These are phyloP conservation scores for Griposia aprilina DNA, from an alignment of 2,888 invertebrate species.

Conservation along the genomic window DNA sequence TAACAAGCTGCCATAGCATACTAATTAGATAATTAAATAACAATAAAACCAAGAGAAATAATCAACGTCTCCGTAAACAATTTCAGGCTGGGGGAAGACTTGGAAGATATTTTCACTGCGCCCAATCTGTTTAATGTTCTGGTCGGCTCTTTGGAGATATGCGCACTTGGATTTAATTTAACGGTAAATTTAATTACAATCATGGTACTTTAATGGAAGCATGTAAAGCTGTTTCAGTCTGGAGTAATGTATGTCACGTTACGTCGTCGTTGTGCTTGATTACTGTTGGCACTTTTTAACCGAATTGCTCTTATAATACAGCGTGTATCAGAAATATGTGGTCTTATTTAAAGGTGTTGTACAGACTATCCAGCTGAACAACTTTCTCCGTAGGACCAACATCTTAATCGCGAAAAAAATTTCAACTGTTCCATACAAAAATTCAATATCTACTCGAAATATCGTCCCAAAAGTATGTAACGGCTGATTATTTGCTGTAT, in stretches of 20 bases:
- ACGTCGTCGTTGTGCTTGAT: not conserved
- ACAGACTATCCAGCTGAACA: not conserved
- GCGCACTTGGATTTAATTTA: constrained; percentile 85
- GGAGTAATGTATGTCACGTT: constrained; percentile 13
- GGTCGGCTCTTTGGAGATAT: constrained; percentile 84
- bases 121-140: constrained; percentile 84
- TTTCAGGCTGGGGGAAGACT: constrained; percentile 82
- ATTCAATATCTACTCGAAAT: not conserved
- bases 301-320: not conserved
- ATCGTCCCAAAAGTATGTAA: not conserved
- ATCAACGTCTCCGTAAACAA: constrained; percentile 24
- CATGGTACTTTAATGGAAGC: constrained; percentile 28
- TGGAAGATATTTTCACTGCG: constrained; percentile 83
- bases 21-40: constrained; percentile 45
- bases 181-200: constrained; percentile 74
- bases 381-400: not conserved
- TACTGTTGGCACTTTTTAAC: not conserved
- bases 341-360: not conserved
- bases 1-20: not conserved
- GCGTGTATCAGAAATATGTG: not conserved
- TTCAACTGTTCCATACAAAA: not conserved
- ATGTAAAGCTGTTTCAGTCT: constrained; percentile 21
- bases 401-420: not conserved
- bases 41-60: constrained; percentile 26
- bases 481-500: not conserved